Evolutionary conservation across 1,140 invertebrate genomes (phyloP), one percentile per base, ranked within the genome.

Genomic region (Brachionus koreanus): DNA sequence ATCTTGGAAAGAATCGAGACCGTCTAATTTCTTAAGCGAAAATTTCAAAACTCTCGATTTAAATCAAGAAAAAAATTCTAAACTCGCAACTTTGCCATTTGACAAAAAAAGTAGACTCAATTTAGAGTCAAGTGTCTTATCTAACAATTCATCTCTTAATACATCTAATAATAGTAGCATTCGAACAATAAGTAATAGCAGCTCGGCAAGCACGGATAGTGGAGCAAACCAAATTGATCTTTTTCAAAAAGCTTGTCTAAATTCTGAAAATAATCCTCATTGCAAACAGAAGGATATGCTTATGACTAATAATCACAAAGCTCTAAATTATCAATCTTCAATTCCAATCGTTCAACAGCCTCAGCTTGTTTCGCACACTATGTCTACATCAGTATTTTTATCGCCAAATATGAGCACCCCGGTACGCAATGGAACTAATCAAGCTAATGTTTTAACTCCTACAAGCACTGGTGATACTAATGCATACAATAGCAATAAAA

Each of bases 121-220:
- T 46, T 16, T 74, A 23, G 69, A 74, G 9, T 46, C 69, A 25
- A 74, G 69, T 49, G 19, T 46, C 2, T 23, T 74, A 39, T 74
- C 69, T 12, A 74, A 43, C 43, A 46, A 7, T 16, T 74, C 69
- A 13, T 74, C 69, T 2, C 43, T 74, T n/a, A 39, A 42, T 19
- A 69, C 65, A 69, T 69, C 35, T 74, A 74, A 42, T 9, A 74
- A 74, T 46, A 74, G 69, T 23, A 74, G 69, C 16, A 74, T 23
- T 74, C 16, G 69, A 25, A 74, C 69, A 10, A 46, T 46, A 46
- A 74, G 69, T 33, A 74, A 74, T 25, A 74, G 69, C 29, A 74
- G 69, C 25, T 65, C 63, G 33, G 33, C 63, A 33, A 65, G 63
- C 33, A 65, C 63, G 19, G 65, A 69, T 23, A 69, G 65, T 69